phyloP scores from a whole-genome alignment of 2,888 invertebrate genomes.

The Proisotoma minuta region DNA sequence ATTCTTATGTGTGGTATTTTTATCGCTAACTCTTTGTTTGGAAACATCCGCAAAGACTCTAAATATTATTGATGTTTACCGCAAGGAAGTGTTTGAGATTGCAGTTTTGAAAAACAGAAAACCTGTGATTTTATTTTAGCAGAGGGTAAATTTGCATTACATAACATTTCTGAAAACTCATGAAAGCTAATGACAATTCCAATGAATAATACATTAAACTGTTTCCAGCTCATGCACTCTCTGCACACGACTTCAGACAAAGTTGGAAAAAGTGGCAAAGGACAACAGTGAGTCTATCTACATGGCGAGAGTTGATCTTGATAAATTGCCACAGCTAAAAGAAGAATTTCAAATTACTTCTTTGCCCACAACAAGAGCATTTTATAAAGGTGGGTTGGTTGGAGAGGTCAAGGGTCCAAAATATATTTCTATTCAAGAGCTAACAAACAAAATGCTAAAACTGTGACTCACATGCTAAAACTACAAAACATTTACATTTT shows the following conservation, averaged over 20 bases:
- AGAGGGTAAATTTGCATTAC: conserved; percentile 3
- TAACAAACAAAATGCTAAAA: conserved; percentile 2
- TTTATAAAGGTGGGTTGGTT: conserved; percentile 22
- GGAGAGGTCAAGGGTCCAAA: conserved; percentile 27
- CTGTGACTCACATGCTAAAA: no score
- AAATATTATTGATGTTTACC: conserved; percentile 31
- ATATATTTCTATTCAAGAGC: conserved; percentile 16
- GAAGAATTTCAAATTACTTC: conserved; percentile 20
- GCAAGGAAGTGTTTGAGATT: conserved; percentile 30
- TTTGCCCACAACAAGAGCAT: conserved; percentile 25
- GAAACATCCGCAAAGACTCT: conserved; percentile 21
- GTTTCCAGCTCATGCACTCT: conserved; percentile 23
- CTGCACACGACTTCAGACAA: conserved; percentile 19
- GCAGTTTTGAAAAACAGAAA: conserved; percentile 34
- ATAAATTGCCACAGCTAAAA: conserved; percentile 27
- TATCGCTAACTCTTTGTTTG: neutral
- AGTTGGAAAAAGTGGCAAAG: conserved; percentile 21
- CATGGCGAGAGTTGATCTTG: conserved; percentile 31
- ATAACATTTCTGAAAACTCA: neutral
- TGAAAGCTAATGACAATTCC: no score
- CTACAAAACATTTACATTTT: no score
- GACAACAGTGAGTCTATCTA: conserved; percentile 30
- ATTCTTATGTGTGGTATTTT: neutral
- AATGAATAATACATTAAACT: neutral
- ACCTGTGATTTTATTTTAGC: conserved; percentile 32